These are phyloP conservation scores for Danio tinwini DNA, from an alignment of 2,797 vertebrate genomes.

Conservation along the genomic window DNA sequence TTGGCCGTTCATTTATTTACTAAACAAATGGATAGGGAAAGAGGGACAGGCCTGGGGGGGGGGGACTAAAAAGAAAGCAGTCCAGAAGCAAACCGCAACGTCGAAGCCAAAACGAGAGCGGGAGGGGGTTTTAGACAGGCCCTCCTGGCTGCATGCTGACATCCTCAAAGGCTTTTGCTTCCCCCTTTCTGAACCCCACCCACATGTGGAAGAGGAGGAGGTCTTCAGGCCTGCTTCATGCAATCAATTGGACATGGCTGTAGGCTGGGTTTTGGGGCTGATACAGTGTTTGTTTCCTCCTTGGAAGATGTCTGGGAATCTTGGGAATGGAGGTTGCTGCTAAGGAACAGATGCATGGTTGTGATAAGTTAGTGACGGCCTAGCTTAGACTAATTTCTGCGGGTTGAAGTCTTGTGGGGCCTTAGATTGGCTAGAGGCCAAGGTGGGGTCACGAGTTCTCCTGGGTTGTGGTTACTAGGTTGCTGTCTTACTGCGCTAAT, in stretches of 20 bases:
- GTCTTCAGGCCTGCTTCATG: slow-evolving; percentile 27
- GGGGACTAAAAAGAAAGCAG: slow-evolving; percentile 48
- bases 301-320: slow-evolving; percentile 66
- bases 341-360: slow-evolving; percentile 39
- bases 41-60: slow-evolving; percentile 24
- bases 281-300: slow-evolving; percentile 48
- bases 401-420: neutral
- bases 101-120: neutral
- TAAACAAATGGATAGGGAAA: slow-evolving; percentile 57
- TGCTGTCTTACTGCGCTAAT: slow-evolving; percentile 52
- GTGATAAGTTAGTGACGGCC: slow-evolving; percentile 42
- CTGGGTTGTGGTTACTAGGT: slow-evolving; percentile 30
- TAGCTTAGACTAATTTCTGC: slow-evolving; percentile 22
- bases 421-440: slow-evolving; percentile 30
- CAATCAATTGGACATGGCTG: slow-evolving; percentile 71
- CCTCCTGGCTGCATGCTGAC: slow-evolving; percentile 51
- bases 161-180: slow-evolving; percentile 62
- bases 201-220: slow-evolving; percentile 55
- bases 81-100: slow-evolving; percentile 27
- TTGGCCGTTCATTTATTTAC: slow-evolving; percentile 62
- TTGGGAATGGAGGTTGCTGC: slow-evolving; percentile 43
- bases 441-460: slow-evolving; percentile 33
- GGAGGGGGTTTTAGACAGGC: slow-evolving; percentile 38
- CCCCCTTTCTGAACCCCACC: slow-evolving; percentile 54
- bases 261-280: slow-evolving; percentile 54